Conservation (phyloP, 2,797 vertebrate species). For the Diglossa cyanea region DNA sequence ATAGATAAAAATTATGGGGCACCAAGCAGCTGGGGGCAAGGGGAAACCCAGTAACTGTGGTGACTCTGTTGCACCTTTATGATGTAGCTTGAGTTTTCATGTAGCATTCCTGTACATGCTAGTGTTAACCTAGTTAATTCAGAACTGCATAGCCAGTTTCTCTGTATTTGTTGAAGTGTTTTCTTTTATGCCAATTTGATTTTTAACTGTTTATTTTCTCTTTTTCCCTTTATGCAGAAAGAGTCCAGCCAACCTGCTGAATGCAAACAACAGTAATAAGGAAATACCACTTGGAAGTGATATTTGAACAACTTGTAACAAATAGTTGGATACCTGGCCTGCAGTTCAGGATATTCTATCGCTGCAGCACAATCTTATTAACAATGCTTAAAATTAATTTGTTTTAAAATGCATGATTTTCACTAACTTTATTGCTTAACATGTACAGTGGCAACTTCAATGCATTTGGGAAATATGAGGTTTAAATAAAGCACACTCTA, state of each 20-base stretch:
- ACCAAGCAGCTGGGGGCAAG: not conserved
- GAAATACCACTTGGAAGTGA: slow-evolving; percentile 75
- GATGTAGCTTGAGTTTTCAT: not conserved
- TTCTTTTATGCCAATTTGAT: not conserved
- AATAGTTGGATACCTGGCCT: slow-evolving; percentile 69
- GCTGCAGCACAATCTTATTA: slow-evolving; percentile 79
- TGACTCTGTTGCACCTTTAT: not conserved
- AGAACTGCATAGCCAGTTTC: not conserved
- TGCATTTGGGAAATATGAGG: slow-evolving; percentile 70
- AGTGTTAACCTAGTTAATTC: not conserved
- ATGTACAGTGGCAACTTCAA: slow-evolving; percentile 77
- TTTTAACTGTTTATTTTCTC: not conserved
- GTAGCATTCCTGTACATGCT: not conserved
- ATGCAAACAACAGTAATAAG: slow-evolving; percentile 96
- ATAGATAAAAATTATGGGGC: not conserved
- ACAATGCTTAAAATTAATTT: slow-evolving; percentile 77
- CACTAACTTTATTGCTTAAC: slow-evolving; percentile 74
- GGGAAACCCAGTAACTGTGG: not conserved
- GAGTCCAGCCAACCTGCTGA: slow-evolving; percentile 91
- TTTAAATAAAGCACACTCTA: slow-evolving; percentile 72
- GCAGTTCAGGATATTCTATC: slow-evolving; percentile 69
- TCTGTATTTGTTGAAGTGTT: not conserved
- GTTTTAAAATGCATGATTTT: slow-evolving; percentile 88
- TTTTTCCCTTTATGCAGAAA: slow-evolving; percentile 77
- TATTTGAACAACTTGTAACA: slow-evolving; percentile 69